These are phyloP conservation scores for Diglossa cyanea DNA, from an alignment of 2,797 vertebrate genomes.

Conservation along the genomic window DNA sequence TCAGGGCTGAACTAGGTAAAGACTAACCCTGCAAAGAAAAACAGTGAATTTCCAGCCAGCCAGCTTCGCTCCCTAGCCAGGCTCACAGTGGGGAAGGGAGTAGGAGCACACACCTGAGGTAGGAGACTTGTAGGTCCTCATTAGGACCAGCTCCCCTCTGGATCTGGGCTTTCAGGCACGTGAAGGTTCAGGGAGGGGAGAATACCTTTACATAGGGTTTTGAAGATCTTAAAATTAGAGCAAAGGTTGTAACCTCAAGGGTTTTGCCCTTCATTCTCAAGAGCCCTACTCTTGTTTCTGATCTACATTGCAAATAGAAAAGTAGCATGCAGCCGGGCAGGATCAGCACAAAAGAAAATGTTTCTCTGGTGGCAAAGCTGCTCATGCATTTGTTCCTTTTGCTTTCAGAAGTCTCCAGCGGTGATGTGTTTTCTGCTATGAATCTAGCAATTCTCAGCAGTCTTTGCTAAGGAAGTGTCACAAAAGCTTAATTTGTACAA, in stretches of 20 bases:
- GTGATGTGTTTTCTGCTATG: not conserved
- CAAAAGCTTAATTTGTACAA: not conserved
- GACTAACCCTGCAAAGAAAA: not conserved
- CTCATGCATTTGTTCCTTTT: not conserved
- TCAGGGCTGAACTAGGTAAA: not conserved
- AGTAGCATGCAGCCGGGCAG: not conserved
- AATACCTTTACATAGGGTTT: fast-evolving
- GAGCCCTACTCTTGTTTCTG: not conserved
- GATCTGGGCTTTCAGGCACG: not conserved
- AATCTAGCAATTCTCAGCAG: not conserved
- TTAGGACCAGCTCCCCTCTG: not conserved
- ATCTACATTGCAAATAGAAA: not conserved
- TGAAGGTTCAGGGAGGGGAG: not conserved
- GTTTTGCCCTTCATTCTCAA: not conserved
- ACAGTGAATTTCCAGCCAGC: not conserved
- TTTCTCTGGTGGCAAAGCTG: not conserved
- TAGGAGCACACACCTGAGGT: not conserved
- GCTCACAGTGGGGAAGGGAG: fast-evolving
- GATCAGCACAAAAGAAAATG: not conserved
- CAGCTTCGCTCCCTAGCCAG: not conserved
- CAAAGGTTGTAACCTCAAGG: not conserved
- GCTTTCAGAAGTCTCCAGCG: constrained; percentile 30
- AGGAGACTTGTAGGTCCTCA: not conserved
- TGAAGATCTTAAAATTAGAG: not conserved
- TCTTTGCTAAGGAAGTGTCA: not conserved